Evolutionary conservation across 2,888 invertebrate genomes (phyloP).

Genomic region (Craniophora ligustri): DNA sequence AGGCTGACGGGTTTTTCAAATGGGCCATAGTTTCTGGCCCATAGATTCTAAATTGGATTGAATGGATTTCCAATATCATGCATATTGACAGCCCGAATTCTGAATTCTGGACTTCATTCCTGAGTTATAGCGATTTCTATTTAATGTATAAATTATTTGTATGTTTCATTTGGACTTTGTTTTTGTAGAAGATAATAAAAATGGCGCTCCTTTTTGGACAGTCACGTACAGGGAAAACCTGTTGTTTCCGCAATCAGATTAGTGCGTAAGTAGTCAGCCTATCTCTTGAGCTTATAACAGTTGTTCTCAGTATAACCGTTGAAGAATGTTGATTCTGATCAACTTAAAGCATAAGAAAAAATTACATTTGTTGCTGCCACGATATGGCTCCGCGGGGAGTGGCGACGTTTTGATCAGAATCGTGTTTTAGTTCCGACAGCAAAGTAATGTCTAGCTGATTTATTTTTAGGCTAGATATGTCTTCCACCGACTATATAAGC

Average conservation of each 20-base stretch:
- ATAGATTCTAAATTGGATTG: too few species aligned
- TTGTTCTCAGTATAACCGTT: conserved; percentile 31
- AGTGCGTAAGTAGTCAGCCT: conserved; percentile 49
- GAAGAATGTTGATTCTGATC: conserved; percentile 26
- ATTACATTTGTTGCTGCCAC: conserved; percentile 13
- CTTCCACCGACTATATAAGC: too few species aligned
- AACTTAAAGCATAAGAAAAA: conserved; percentile 4
- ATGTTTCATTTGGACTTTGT: too few species aligned
- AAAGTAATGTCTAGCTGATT: not conserved
- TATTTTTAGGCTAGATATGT: not conserved
- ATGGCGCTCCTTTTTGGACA: conserved; percentile 19
- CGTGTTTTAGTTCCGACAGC: not conserved
- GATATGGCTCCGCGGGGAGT: conserved; percentile 28
- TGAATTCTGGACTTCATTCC: too few species aligned
- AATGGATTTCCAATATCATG: too few species aligned
- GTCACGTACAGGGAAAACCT: conserved; percentile 30
- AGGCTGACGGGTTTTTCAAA: too few species aligned
- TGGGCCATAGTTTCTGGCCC: too few species aligned
- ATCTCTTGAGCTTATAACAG: conserved; percentile 31
- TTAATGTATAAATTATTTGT: too few species aligned
- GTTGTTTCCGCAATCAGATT: conserved; percentile 37
- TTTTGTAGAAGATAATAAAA: too few species aligned
- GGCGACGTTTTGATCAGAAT: not conserved
- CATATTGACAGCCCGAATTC: too few species aligned
- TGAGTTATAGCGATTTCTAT: too few species aligned